Percentiles rank a stretch among this genome's conserved stretches.
phyloP scores from a whole-genome alignment of 2,888 invertebrate species.

The Yponomeuta cagnagella region DNA sequence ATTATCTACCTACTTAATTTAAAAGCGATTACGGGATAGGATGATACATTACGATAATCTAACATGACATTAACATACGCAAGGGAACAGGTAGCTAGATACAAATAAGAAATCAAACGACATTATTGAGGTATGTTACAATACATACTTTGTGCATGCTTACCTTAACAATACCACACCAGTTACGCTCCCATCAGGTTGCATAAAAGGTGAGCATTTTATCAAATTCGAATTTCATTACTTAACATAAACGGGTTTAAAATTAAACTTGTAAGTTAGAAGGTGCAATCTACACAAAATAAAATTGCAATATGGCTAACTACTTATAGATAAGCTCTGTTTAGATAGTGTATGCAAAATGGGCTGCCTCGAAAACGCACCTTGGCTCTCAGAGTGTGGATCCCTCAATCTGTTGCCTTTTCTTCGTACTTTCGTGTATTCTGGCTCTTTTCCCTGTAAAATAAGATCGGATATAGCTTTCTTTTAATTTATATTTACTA shows the following conservation, averaged over 20 bases:
- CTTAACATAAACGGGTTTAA: constrained; percentile 63
- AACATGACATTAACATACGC: constrained; percentile 8
- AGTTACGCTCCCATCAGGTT: constrained; percentile 72
- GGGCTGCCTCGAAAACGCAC: constrained; percentile 53
- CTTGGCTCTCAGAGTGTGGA: constrained; percentile 90
- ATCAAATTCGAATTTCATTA: constrained; percentile 67
- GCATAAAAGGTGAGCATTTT: constrained; percentile 73
- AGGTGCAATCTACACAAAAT: constrained; percentile 68
- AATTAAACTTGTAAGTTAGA: constrained; percentile 56
- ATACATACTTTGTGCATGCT: constrained; percentile 71
- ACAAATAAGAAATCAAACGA: constrained; percentile 9
- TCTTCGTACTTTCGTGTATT: constrained; percentile 88
- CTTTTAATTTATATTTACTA: too few species aligned
- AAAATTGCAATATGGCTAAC: constrained; percentile 62
- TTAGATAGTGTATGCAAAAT: constrained; percentile 25
- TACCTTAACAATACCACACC: constrained; percentile 73
- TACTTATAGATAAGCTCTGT: constrained; percentile 60
- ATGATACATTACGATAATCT: constrained; percentile 5
- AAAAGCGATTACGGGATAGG: constrained; percentile 10
- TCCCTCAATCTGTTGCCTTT: constrained; percentile 86
- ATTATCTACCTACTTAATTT: not conserved
- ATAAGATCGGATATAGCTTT: constrained; percentile 9
- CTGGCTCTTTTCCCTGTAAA: constrained; percentile 84
- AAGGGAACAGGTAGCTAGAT: not conserved
- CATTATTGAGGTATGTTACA: constrained; percentile 35